Conservation (phyloP, 2,113 vertebrate genomes). For the Halichoerus grypus region DNA sequence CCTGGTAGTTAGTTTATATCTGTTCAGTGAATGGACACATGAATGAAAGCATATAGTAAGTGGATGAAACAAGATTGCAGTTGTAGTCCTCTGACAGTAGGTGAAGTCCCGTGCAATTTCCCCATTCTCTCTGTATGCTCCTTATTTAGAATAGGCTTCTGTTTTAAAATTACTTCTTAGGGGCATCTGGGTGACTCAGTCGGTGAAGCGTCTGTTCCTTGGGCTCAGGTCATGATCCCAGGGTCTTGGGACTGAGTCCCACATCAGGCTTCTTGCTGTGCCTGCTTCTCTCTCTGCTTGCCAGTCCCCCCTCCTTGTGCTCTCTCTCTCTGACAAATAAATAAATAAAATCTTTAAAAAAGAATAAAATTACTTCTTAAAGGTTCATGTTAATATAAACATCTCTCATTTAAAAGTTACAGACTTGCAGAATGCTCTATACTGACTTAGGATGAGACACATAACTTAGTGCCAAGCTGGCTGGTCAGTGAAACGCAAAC, state of each 20-base stretch:
- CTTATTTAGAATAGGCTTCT: background rate
- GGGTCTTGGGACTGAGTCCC: background rate
- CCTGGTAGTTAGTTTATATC: too few relatives aligned
- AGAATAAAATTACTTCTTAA: background rate
- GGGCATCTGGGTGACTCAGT: background rate
- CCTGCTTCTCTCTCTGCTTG: background rate
- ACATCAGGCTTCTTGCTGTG: background rate
- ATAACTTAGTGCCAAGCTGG: background rate
- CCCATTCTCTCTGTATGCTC: background rate
- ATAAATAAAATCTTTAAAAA: background rate
- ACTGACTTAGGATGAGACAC: background rate
- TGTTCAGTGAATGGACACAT: background rate
- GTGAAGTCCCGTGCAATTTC: background rate
- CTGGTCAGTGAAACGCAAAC: background rate
- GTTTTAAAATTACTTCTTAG: background rate
- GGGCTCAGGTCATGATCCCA: background rate
- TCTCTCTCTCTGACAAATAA: background rate
- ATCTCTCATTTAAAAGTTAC: background rate
- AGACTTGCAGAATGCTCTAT: background rate
- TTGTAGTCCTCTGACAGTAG: background rate
- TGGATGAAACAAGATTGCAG: rapidly evolving
- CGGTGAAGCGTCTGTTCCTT: background rate
- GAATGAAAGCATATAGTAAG: rapidly evolving
- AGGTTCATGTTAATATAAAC: background rate
- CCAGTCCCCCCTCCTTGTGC: background rate